Evolutionary conservation across 2,888 invertebrate genomes (phyloP).

Genomic region (Eristalis intricaria): DNA sequence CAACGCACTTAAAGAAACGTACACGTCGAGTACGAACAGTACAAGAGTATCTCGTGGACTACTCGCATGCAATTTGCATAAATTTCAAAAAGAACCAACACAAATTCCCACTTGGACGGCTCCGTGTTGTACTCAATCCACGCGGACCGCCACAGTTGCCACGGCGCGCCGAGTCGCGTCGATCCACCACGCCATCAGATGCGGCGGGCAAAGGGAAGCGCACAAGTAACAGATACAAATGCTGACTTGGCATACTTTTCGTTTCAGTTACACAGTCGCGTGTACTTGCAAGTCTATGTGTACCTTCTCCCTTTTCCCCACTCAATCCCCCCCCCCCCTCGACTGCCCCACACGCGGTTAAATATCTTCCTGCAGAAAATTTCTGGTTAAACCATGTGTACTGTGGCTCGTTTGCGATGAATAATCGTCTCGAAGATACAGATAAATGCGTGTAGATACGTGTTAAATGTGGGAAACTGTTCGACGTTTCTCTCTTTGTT

Average conservation of each 20-base stretch:
- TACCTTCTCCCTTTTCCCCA: neutral
- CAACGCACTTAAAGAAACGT: conserved; percentile 31
- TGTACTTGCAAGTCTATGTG: neutral
- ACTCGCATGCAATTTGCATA: conserved; percentile 57
- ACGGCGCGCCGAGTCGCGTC: neutral
- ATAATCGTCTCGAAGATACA: conserved; percentile 27
- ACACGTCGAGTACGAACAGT: conserved; percentile 9
- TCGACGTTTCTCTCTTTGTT: neutral
- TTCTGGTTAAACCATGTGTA: conserved; percentile 23
- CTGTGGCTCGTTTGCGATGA: conserved; percentile 24
- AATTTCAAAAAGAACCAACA: conserved; percentile 40
- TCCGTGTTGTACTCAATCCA: conserved; percentile 30
- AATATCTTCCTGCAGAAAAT: conserved; percentile 24
- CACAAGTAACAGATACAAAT: conserved; percentile 6
- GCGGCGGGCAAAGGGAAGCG: neutral
- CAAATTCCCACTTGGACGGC: neutral
- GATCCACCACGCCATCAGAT: too few species aligned
- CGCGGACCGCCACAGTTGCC: neutral
- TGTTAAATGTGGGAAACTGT: conserved; percentile 39
- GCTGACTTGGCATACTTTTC: conserved; percentile 60
- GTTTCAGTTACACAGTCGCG: neutral
- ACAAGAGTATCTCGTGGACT: conserved; percentile 42
- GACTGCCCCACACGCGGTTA: neutral
- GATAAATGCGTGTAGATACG: neutral
- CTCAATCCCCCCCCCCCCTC: neutral